These are phyloP conservation scores for Molossus alvarezi DNA, from an alignment of 2,797 vertebrate genomes.

Conservation along the genomic window DNA sequence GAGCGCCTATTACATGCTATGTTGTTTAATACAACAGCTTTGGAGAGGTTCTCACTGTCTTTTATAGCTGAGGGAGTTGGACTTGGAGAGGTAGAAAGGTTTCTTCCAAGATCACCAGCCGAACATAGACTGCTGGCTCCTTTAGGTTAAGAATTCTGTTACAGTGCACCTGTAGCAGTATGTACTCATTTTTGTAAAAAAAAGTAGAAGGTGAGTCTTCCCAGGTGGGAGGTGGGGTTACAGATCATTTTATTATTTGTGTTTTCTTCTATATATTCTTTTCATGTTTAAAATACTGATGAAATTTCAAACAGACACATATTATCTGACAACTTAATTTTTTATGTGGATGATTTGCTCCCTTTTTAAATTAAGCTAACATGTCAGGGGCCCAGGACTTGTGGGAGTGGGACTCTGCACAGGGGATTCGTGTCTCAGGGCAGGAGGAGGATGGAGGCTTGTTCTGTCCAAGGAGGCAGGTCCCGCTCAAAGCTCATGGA, in stretches of 20 bases:
- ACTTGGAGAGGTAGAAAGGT: not conserved
- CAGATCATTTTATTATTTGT: not conserved
- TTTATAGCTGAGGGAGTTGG: not conserved
- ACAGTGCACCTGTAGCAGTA: not conserved
- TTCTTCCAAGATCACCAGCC: not conserved
- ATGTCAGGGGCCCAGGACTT: not conserved
- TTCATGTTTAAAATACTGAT: not conserved
- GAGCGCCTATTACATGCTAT: rapidly evolving
- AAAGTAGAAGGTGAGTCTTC: not conserved
- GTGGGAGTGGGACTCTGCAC: not conserved
- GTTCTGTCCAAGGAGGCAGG: too few species aligned
- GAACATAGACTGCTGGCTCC: not conserved
- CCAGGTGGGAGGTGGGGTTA: not conserved
- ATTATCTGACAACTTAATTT: not conserved
- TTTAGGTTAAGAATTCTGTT: not conserved
- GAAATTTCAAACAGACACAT: not conserved
- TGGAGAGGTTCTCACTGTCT: not conserved
- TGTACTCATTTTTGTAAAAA: not conserved
- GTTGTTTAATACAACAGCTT: not conserved
- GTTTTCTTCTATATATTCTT: not conserved
- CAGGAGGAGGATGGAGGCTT: not conserved
- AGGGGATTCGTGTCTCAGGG: not conserved
- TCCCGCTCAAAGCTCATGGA: rapidly evolving
- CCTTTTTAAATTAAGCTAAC: not conserved
- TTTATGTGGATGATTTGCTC: not conserved